Percentiles rank a stretch among this genome's conserved stretches.
Conservation (phyloP, 2,113 vertebrate species). For the Nyctereutes procyonoides region DNA sequence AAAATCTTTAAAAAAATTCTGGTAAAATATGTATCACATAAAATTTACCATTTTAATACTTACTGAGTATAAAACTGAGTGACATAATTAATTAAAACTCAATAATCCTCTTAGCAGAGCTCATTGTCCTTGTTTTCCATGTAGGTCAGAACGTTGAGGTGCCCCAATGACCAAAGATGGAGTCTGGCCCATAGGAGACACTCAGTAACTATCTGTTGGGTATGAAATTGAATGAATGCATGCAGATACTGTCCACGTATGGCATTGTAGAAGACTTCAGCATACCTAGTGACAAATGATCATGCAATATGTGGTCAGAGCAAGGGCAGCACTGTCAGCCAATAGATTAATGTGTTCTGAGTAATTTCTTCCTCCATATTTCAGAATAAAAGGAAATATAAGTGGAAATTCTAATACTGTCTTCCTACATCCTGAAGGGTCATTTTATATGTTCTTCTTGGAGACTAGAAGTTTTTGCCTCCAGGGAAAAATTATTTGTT, state of each 20-base stretch:
- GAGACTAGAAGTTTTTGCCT: slow-evolving; percentile 14
- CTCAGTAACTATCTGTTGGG: background rate
- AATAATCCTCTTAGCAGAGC: background rate
- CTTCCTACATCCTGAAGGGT: background rate
- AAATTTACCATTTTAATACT: background rate
- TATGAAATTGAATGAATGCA: background rate
- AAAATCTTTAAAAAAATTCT: background rate
- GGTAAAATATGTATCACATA: background rate
- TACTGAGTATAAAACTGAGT: background rate
- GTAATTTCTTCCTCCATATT: background rate
- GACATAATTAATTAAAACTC: background rate
- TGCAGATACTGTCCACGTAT: background rate
- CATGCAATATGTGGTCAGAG: background rate
- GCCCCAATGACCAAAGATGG: background rate
- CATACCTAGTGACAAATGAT: background rate
- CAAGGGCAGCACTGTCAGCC: background rate
- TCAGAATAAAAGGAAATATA: background rate
- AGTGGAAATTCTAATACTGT: background rate
- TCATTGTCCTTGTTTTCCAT: background rate
- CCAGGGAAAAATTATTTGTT: background rate
- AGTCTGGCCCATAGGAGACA: background rate
- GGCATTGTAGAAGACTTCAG: background rate
- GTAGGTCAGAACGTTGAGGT: background rate
- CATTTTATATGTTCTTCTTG: background rate
- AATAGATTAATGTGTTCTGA: background rate